Evolutionary conservation across 2,113 vertebrate genomes (phyloP), one percentile per base, ranked within the genome.

Genomic region (Tringa solitaria): DNA sequence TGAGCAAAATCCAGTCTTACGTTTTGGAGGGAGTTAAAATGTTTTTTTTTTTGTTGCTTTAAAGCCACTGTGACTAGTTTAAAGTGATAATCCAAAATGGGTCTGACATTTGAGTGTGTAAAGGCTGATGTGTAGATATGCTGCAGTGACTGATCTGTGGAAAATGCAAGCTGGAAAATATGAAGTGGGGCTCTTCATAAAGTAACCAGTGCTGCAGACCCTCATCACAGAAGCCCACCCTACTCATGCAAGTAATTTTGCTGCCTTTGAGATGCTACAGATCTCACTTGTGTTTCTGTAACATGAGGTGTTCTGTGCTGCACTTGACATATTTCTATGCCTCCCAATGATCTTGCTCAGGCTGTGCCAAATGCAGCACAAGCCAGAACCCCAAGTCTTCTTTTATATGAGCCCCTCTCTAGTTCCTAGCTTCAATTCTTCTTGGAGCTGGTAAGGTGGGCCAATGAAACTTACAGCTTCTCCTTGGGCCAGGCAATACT

Each of bases 11-110:
- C 53, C 45, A 59, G 35, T 72, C 63, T 87, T 87, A 20, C 2
- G 1, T 57, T 95, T 64, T 90, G 45, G 61, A 91, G 94, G 63
- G 77, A 95, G 48, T 91, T 89, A 76, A 89, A 87, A 46, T 76
- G 61, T 43, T 78, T 95, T 84, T 78, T 95, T 84, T 78, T 46
- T 51, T 67, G 61, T 56, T 75, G 33, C 69, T 91, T 93, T 89
- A 64, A 90, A 81, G 37, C 37, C 22, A 5, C 76, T 30, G 33
- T 46, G 43, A 43, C 41, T 90, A 27, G 48, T 83, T 94, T 69
- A 54, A 95, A 91, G 69, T 56, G 53, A 48, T 95, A 76, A 94
- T 84, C 53, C 90, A 73, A 82, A 94, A 68, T 0, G 0, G 28
- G 48, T 56, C 69, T 95, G 89, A 84, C 43, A 16, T 56, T 87